phyloP scores from a whole-genome alignment of 1,140 invertebrate species.

The Stegodyphus mimosarum region DNA sequence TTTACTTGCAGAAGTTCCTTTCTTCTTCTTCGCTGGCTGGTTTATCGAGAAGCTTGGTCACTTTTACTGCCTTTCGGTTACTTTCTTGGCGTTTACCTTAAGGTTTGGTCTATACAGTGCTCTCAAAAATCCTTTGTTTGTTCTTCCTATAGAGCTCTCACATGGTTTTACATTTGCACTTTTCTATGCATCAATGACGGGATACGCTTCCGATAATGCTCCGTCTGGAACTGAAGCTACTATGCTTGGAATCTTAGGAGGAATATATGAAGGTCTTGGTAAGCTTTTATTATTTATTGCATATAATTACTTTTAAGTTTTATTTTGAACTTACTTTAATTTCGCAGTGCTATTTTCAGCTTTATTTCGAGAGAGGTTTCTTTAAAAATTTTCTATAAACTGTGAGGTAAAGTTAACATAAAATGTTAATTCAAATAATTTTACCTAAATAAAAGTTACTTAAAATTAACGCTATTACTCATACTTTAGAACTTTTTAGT shows the following conservation, averaged over 20 bases:
- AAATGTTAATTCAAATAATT: no score
- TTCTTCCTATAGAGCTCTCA: conserved; percentile 84
- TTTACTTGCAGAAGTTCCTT: conserved; percentile 85
- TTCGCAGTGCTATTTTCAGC: no score
- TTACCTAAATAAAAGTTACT: no score
- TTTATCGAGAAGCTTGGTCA: conserved; percentile 86
- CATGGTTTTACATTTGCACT: conserved; percentile 89
- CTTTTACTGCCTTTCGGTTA: conserved; percentile 82
- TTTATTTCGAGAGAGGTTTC: no score
- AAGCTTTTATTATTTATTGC: conserved; percentile 72
- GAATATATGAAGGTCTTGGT: conserved; percentile 62
- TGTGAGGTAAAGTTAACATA: no score
- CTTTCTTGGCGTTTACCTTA: conserved; percentile 79
- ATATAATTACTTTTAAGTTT: no score
- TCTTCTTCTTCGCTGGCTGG: conserved; percentile 85
- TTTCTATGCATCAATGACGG: conserved; percentile 87
- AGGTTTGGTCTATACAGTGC: conserved; percentile 86
- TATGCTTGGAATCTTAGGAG: conserved; percentile 75
- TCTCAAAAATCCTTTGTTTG: conserved; percentile 82
- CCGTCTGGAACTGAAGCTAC: conserved; percentile 88
- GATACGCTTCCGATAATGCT: conserved; percentile 85
- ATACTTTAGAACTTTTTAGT: no score
- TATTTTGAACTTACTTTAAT: no score
- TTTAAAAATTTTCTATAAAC: no score
- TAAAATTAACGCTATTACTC: no score